A percentile compares a stretch with the other conserved stretches of the same genome.
phyloP scores from a whole-genome alignment of 1,140 invertebrate species.

The Listronotus oregonensis region DNA sequence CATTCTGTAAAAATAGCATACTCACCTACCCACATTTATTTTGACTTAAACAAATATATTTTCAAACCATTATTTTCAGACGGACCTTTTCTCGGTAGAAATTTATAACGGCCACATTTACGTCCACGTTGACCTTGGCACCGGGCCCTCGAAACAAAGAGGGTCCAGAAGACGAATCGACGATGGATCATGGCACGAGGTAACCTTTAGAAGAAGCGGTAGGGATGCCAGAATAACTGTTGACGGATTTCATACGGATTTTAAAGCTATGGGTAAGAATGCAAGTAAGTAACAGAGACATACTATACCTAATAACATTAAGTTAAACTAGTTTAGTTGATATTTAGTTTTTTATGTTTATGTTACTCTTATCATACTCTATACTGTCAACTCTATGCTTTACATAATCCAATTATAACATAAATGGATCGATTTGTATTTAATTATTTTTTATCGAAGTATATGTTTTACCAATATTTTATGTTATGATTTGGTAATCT shows the following conservation, averaged over 20 bases:
- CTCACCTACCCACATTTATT: too few species aligned
- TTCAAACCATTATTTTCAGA: slow-evolving; percentile 58
- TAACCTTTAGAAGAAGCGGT: slow-evolving; percentile 77
- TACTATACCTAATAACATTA: slow-evolving; percentile 26
- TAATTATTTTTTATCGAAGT: not conserved
- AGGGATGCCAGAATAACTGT: slow-evolving; percentile 87
- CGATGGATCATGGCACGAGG: slow-evolving; percentile 91
- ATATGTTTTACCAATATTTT: too few species aligned
- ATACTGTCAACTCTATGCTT: slow-evolving; percentile 24
- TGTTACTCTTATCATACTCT: slow-evolving; percentile 23
- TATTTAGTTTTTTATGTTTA: slow-evolving; percentile 10
- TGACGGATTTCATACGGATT: slow-evolving; percentile 87
- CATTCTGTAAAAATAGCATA: too few species aligned
- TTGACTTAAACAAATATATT: too few species aligned
- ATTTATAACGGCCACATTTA: slow-evolving; percentile 91
- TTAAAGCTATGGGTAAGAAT: slow-evolving; percentile 77
- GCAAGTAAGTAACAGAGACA: slow-evolving; percentile 41
- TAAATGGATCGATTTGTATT: not conserved
- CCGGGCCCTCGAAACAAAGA: slow-evolving; percentile 84
- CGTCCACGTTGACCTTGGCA: slow-evolving; percentile 88
- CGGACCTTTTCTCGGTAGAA: slow-evolving; percentile 92
- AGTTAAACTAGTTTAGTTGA: slow-evolving; percentile 16
- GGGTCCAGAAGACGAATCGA: slow-evolving; percentile 82
- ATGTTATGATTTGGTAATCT: too few species aligned
- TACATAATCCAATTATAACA: not conserved